Conservation (phyloP, 1,140 invertebrate species). For the Caerostris extrusa region DNA sequence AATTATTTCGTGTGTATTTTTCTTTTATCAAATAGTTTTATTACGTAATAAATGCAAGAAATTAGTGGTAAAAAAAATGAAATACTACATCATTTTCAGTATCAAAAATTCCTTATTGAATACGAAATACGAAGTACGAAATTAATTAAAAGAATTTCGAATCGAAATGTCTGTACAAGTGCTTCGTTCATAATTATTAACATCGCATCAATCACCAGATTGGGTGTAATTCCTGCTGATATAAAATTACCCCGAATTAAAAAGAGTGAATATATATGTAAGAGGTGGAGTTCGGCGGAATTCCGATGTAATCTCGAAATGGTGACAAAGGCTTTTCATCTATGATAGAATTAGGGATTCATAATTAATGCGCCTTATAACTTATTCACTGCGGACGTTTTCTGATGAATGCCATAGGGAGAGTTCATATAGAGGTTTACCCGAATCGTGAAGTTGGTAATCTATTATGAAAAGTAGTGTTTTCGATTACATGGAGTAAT, state of each 20-base stretch:
- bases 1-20: too few relatives aligned
- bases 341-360: slow-evolving; percentile 4
- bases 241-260: slow-evolving; percentile 50
- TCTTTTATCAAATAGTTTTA: too few relatives aligned
- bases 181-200: neutral
- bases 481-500: too few relatives aligned
- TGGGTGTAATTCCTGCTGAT: slow-evolving; percentile 37
- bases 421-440: neutral
- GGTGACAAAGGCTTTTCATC: slow-evolving; percentile 58
- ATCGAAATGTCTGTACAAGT: too few relatives aligned
- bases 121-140: too few relatives aligned
- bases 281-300: neutral
- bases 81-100: too few relatives aligned
- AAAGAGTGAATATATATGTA: slow-evolving; percentile 13
- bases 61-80: too few relatives aligned
- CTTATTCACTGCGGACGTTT: slow-evolving; percentile 32
- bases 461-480: neutral
- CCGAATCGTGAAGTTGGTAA: neutral
- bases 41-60: too few relatives aligned
- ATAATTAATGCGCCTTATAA: slow-evolving; percentile 17
- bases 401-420: neutral
- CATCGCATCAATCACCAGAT: slow-evolving; percentile 28
- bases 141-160: too few relatives aligned
- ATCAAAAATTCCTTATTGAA: too few relatives aligned
- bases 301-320: slow-evolving; percentile 19